phyloP scores from a whole-genome alignment of 2,113 vertebrate species.

The Sciurus niger region DNA sequence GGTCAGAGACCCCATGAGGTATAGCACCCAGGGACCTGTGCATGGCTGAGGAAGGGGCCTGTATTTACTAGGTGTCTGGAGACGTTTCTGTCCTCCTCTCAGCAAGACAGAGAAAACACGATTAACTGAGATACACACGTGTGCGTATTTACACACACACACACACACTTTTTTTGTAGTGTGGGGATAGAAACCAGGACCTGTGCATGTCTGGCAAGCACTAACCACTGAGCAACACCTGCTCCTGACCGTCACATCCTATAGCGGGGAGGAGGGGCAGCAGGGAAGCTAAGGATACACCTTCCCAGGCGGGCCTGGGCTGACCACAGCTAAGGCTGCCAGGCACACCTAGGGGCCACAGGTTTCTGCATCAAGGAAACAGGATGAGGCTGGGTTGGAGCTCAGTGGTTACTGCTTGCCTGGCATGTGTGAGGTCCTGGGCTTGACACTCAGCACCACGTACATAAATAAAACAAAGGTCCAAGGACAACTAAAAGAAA shows the following conservation, averaged over 20 bases:
- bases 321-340: fast-evolving
- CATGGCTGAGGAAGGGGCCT: neutral
- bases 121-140: no score
- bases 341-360: no score
- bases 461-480: no score
- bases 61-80: fast-evolving
- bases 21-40: no score
- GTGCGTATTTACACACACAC: no score
- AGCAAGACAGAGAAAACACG: neutral
- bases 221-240: neutral
- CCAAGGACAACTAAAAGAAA: no score
- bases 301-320: neutral
- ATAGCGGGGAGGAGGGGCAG: fast-evolving
- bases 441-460: no score
- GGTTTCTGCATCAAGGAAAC: neutral
- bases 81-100: neutral
- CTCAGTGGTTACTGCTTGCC: no score
- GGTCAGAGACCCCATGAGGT: neutral
- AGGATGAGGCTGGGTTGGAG: no score
- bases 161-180: neutral
- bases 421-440: no score
- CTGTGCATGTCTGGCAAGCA: neutral
- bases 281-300: neutral
- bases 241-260: fast-evolving
- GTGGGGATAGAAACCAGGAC: no score